Conservation (phyloP, 2,888 invertebrate genomes). For the Dryococelus australis region DNA sequence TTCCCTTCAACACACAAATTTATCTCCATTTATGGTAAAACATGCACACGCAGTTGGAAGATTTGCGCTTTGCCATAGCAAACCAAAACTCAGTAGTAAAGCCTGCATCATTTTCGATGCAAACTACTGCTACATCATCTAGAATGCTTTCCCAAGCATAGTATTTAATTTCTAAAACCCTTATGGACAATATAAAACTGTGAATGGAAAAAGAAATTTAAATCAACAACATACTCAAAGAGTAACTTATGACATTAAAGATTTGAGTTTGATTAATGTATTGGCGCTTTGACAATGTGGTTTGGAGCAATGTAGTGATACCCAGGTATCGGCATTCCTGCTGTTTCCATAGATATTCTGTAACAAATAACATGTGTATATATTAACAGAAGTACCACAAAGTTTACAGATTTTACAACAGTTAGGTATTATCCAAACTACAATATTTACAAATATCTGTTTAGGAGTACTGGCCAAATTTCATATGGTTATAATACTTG, state of each 20-base stretch:
- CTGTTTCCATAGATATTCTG: conserved; percentile 96
- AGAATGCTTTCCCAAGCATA: not conserved
- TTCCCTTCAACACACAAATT: conserved; percentile 77
- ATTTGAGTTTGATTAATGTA: conserved; percentile 69
- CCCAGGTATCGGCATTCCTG: conserved; percentile 88
- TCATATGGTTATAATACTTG: no score
- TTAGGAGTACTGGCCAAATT: no score
- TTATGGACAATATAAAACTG: not conserved
- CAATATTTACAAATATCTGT: not conserved
- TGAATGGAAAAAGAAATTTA: not conserved
- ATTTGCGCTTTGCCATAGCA: not conserved
- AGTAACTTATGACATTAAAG: not conserved
- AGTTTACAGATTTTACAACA: not conserved
- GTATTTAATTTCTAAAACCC: not conserved
- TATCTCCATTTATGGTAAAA: not conserved
- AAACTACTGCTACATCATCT: not conserved
- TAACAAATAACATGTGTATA: conserved; percentile 55
- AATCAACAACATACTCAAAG: conserved; percentile 19
- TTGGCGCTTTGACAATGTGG: conserved; percentile 91
- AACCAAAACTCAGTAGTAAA: not conserved
- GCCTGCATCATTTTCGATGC: not conserved
- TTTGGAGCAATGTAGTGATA: conserved; percentile 93
- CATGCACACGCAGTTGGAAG: not conserved
- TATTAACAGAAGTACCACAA: not conserved
- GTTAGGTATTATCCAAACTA: not conserved